Evolutionary conservation across 1,140 invertebrate species (phyloP), one percentile per base, ranked within the genome.

Genomic region (Nasonia giraulti): DNA sequence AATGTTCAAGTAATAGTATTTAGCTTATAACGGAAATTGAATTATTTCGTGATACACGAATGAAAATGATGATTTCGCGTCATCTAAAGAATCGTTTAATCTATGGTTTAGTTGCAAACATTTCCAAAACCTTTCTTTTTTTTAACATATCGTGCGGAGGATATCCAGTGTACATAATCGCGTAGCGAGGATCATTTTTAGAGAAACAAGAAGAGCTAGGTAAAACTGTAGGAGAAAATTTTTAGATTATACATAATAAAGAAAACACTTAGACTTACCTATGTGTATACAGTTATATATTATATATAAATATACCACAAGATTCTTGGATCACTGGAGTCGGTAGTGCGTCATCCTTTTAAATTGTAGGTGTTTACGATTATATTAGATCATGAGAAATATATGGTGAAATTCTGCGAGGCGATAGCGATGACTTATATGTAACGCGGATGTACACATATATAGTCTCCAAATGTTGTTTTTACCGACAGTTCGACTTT

Each of bases 271-370:
- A 85, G 80, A 75, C 80, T 82, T 85, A 85, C 37, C 6, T 85
- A 81, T 81, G 55, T 85, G 84, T 85, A 85, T 85, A 85, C 84
- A 85, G 80, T 85, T 82, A 85, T 75, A 82, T 75, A 85, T 85
- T 85, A 85, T 85, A 85, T 82, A 85, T 85, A 85, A 76, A 83
- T 75, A 75, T 71, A 77, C 74, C 33, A 27, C 71, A 69, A 68
- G 55, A 31, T 69, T 76, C 31, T 44, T 40, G 4, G 74, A 31
- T 11, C 8, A 62, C 7, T 33, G 20, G 78, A 47, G 44, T 80
- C 37, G 47, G 71, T 77, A 81, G 80, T 78, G 74, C 74, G 73
- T 82, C 74, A 82, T 82, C 80, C 80, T 82, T 85, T 85, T 82
- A 82, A 85, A 85, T 82, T 85, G 79, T 85, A 81, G 79, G 44